Evolutionary conservation across 1,140 invertebrate species (phyloP).

Genomic region (Polyergus mexicanus): DNA sequence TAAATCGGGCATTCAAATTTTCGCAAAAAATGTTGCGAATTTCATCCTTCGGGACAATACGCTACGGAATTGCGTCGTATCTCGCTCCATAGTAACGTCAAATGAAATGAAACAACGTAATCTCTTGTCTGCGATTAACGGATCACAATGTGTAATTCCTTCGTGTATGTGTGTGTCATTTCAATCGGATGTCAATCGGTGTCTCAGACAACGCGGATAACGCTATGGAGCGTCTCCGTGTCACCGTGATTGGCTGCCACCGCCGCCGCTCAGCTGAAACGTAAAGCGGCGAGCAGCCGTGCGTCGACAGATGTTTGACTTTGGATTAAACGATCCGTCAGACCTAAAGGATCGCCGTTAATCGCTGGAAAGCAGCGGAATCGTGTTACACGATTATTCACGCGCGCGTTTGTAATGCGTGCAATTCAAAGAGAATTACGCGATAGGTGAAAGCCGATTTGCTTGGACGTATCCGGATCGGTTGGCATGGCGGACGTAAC

Average conservation of each 20-base stretch:
- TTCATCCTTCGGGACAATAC: not conserved
- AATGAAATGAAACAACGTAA: constrained; percentile 38
- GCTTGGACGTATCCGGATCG: constrained; percentile 48
- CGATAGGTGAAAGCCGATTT: constrained; percentile 61
- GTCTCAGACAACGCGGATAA: constrained; percentile 36
- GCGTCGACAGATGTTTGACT: constrained; percentile 63
- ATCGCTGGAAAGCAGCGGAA: constrained; percentile 46
- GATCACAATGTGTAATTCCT: constrained; percentile 63
- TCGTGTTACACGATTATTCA: constrained; percentile 62
- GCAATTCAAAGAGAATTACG: constrained; percentile 63
- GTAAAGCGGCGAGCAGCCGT: constrained; percentile 63
- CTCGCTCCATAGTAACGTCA: not conserved
- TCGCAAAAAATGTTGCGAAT: not conserved
- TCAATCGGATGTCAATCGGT: constrained; percentile 49
- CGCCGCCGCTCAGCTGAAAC: constrained; percentile 54
- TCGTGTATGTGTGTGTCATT: constrained; percentile 15
- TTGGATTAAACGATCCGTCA: constrained; percentile 67
- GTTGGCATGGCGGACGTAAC: constrained; percentile 33
- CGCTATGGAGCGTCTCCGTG: constrained; percentile 40
- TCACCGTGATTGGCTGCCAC: constrained; percentile 54
- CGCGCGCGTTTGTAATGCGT: constrained; percentile 54
- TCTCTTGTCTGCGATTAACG: constrained; percentile 12
- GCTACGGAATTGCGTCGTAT: not conserved
- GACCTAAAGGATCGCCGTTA: constrained; percentile 44
- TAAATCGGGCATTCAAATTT: not conserved